These are phyloP conservation scores for Netelia fuscicornis DNA, from an alignment of 2,888 invertebrate species.

Conservation along the genomic window DNA sequence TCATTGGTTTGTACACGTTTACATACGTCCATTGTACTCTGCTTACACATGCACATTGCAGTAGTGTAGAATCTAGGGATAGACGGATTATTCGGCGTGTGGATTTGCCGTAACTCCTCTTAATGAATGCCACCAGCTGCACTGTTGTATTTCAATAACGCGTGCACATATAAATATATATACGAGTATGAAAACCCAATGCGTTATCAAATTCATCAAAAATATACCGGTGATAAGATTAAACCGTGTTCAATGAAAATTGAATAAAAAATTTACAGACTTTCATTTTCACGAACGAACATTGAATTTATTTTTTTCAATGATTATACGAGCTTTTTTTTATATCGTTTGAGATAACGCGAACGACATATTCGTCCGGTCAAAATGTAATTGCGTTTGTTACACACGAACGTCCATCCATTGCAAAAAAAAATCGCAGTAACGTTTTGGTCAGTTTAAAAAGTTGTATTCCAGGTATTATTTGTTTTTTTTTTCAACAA, in stretches of 20 bases:
- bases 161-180: background rate
- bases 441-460: too few species aligned
- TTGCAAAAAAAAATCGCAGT: too few species aligned
- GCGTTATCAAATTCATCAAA: too few species aligned
- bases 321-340: background rate
- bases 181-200: background rate
- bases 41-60: background rate
- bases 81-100: background rate
- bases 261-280: too few species aligned
- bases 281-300: background rate
- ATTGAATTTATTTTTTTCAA: background rate
- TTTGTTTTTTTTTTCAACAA: background rate
- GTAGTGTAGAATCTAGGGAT: background rate
- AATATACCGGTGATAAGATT: too few species aligned
- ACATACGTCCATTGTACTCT: slow-evolving; percentile 50
- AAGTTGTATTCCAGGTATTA: too few species aligned
- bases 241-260: too few species aligned
- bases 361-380: too few species aligned
- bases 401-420: too few species aligned
- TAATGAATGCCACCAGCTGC: background rate
- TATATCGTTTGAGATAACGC: too few species aligned
- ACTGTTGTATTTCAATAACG: background rate
- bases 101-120: background rate
- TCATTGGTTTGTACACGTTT: slow-evolving; percentile 40
- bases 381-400: too few species aligned